Conservation (phyloP, 2,888 invertebrate genomes). For the Nemurella pictetii region DNA sequence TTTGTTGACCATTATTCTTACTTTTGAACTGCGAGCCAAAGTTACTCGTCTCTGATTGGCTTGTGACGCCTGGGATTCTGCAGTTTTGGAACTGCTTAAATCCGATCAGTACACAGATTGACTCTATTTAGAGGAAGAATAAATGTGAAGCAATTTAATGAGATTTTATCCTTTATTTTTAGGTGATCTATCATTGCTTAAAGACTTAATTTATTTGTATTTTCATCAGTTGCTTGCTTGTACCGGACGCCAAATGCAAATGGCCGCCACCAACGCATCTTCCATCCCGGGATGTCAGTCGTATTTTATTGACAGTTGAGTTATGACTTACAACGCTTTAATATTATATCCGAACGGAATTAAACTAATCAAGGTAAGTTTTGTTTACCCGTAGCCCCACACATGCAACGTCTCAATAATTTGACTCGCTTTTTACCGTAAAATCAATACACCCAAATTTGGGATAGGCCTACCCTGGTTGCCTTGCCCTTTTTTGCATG, state of each 20-base stretch:
- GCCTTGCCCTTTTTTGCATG: background rate
- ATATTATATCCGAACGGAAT: background rate
- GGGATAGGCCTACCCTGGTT: background rate
- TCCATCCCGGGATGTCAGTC: background rate
- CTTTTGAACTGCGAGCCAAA: background rate
- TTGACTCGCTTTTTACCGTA: background rate
- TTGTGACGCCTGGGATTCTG: background rate
- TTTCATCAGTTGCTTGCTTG: background rate
- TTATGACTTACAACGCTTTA: background rate
- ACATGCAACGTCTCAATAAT: background rate
- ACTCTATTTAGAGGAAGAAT: background rate
- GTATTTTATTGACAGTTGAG: background rate
- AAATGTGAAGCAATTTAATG: background rate
- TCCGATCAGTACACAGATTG: background rate
- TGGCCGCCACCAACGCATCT: background rate
- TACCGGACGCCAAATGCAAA: background rate
- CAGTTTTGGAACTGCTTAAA: background rate
- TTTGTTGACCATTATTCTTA: too few relatives aligned
- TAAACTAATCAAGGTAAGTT: background rate
- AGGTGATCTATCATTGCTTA: background rate
- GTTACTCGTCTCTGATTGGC: background rate
- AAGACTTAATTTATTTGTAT: background rate
- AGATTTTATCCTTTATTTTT: background rate
- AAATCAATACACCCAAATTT: background rate
- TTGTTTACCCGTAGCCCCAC: background rate